Base-by-base conservation (phyloP, 37 sponge, comb jelly and placozoan species). In the Hormiphora californensis region DNA sequence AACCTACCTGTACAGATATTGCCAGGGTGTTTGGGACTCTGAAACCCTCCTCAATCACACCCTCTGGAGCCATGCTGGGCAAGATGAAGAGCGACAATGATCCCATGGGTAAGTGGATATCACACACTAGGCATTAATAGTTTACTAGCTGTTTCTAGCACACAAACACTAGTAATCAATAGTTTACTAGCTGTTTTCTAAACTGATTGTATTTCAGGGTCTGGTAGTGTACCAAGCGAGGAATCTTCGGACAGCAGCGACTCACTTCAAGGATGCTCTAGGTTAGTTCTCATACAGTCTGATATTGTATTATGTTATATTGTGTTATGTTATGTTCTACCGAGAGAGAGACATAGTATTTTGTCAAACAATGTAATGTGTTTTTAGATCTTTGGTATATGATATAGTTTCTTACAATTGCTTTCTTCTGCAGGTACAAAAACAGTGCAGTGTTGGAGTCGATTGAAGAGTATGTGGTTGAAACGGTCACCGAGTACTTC, bases 381-480 rank as follows among this genome's bases (percentile, higher is more conserved):
- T n/a, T n/a, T n/a, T n/a, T n/a, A n/a, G n/a, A n/a, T n/a, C n/a
- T n/a, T n/a, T n/a, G n/a, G n/a, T n/a, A 49, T 49, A 49, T 49
- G 9, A 9, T 49, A 15, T 15, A 9, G 9, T 49, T 49, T 49
- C 9, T 49, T 49, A 49, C 12, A 17, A 49, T 17, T 49, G 53
- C 53, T 67, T 19, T 35, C 38, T 40, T 40, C n/a, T 40, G 22
- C 81, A 73, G 81, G 81, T 73, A 36, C 25, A 73, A 73, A 21
- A 73, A 73, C 46, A 73, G 81, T 73, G 81, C 81, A 32, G 81
- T 73, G 3, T 46, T 43, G 43, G 81, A 73, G 2, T 25, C 46
- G 28, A 73, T 73, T 36, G 17, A 40, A 40, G 28, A 37, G 44
- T 73, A 43, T 73, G 81, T 73, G 2, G 23, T 73, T 1, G 43